Percentiles rank a stretch among this genome's conserved stretches.
These are phyloP conservation scores for Germaria angustata DNA, from an alignment of 2,888 invertebrate species.

Conservation along the genomic window DNA sequence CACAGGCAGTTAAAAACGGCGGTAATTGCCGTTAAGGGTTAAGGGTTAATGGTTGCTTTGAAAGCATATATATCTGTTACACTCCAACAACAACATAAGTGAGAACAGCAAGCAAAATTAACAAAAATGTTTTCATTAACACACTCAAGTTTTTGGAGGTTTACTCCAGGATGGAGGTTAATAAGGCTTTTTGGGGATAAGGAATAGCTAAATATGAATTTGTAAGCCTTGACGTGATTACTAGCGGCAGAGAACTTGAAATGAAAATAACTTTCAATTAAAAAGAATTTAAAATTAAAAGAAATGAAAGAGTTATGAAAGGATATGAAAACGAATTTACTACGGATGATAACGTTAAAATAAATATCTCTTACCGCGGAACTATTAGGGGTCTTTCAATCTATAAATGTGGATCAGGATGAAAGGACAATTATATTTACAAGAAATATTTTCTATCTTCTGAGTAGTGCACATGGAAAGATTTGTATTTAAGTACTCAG, in stretches of 20 bases:
- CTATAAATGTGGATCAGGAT: too few relatives aligned
- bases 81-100: not conserved
- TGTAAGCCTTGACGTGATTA: not conserved
- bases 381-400: too few relatives aligned
- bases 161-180: not conserved
- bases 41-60: constrained; percentile 42
- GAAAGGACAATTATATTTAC: too few relatives aligned
- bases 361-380: too few relatives aligned
- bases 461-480: too few relatives aligned
- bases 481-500: too few relatives aligned
- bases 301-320: not conserved
- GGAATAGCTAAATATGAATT: not conserved
- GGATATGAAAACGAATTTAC: not conserved
- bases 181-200: too few relatives aligned
- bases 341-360: too few relatives aligned
- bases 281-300: constrained; percentile 55
- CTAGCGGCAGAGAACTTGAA: constrained; percentile 11
- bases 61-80: too few relatives aligned
- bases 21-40: constrained; percentile 16
- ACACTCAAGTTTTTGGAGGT: constrained; percentile 34
- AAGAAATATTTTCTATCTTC: too few relatives aligned
- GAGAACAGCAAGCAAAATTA: constrained; percentile 9
- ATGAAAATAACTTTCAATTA: constrained; percentile 61
- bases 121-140: constrained; percentile 32
- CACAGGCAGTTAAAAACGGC: not conserved